Evolutionary conservation across 2,797 vertebrate genomes (phyloP), one percentile per base, ranked within the genome.

Genomic region (Acestrorhynchus altus): DNA sequence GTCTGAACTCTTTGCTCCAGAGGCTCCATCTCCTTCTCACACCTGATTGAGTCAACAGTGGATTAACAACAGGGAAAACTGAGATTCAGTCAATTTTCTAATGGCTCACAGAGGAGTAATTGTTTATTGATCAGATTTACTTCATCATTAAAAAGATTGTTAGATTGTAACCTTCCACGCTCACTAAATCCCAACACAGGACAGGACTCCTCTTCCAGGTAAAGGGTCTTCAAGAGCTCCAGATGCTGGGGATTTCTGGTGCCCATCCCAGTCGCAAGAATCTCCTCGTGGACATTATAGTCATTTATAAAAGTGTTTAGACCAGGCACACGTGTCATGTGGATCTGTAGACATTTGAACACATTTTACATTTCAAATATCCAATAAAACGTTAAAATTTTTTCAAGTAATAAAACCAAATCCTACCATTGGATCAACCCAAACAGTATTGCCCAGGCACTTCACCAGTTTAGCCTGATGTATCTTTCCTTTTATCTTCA

Each of bases 351-450:
- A n/a, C n/a, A n/a, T n/a, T n/a, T n/a, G n/a, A 61, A 60, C 35
- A 31, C 28, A 39, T 6, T 15, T 46, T 0, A 18, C n/a, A n/a
- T n/a, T n/a, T n/a, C n/a, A n/a, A n/a, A n/a, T n/a, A n/a, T n/a
- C n/a, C n/a, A n/a, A n/a, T n/a, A n/a, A n/a, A n/a, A n/a, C n/a
- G n/a, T n/a, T n/a, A n/a, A n/a, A n/a, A n/a, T n/a, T n/a, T n/a
- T n/a, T n/a, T n/a, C n/a, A n/a, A n/a, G n/a, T n/a, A n/a, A n/a
- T n/a, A n/a, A n/a, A n/a, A n/a, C n/a, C 0, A 64, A 61, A 64
- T 86, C 94, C 28, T 91, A 98, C 98, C 96, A 98, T 94, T 4
- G 94, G 92, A 86, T 98, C 96, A 31, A 98, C 85, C 93, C 98
- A 98, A 77, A 95, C 47, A 0, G 94, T 96, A 76, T 92, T 95